phyloP scores from a whole-genome alignment of 2,113 vertebrate genomes.

The Pelecanus crispus region DNA sequence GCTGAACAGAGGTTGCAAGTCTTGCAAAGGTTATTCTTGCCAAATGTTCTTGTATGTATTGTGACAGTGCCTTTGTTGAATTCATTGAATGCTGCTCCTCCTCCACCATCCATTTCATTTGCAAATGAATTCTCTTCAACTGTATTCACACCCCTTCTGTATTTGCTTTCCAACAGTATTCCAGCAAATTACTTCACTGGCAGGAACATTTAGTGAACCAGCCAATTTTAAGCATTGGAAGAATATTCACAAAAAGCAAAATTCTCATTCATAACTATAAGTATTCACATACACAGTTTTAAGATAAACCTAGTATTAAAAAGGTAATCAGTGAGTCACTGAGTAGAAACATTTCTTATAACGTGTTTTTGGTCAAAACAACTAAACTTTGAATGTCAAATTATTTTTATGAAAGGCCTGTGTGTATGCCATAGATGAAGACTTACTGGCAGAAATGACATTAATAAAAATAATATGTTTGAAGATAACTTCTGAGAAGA shows the following conservation, averaged over 20 bases:
- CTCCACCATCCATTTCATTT: conserved; percentile 33
- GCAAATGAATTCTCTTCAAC: conserved; percentile 42
- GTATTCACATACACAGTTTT: neutral
- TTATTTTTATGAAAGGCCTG: neutral
- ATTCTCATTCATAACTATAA: conserved; percentile 25
- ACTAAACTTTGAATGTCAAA: neutral
- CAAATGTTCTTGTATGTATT: conserved; percentile 42
- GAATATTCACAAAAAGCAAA: conserved; percentile 12
- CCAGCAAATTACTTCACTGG: conserved; percentile 55
- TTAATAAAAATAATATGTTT: neutral
- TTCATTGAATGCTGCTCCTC: conserved; percentile 8
- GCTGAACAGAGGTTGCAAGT: neutral
- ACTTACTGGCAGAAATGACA: neutral
- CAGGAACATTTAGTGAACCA: conserved; percentile 26
- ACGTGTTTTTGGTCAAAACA: neutral
- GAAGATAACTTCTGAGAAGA: neutral
- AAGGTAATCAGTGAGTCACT: neutral
- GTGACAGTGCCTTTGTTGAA: conserved; percentile 28
- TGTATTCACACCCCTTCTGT: conserved; percentile 58
- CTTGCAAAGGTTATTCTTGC: conserved; percentile 21
- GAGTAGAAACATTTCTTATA: neutral
- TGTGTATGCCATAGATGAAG: neutral
- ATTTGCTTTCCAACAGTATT: conserved; percentile 63
- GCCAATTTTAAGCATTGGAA: conserved; percentile 45
- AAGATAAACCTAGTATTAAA: neutral